Evolutionary conservation across 1,140 invertebrate genomes (phyloP).

Genomic region (Hyphantria cunea): DNA sequence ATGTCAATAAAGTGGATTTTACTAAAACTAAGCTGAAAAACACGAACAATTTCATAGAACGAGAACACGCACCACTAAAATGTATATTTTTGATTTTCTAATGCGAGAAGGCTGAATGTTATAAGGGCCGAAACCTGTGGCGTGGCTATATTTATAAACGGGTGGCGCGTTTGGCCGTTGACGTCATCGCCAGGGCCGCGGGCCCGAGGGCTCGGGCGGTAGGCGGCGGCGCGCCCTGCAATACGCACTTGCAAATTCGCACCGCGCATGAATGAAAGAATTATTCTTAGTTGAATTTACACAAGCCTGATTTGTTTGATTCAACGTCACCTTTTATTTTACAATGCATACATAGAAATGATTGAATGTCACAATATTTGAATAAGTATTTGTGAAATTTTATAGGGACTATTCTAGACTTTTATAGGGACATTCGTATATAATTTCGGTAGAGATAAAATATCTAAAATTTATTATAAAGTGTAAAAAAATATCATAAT

Average conservation of each 20-base stretch:
- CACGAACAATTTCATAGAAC: not conserved
- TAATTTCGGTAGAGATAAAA: too few relatives aligned
- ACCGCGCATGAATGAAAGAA: conserved; percentile 75
- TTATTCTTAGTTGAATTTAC: conserved; percentile 63
- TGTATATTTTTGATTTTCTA: conserved; percentile 29
- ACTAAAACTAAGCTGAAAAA: not conserved
- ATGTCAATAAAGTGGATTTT: not conserved
- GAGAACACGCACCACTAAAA: not conserved
- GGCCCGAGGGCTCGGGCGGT: conserved; percentile 28
- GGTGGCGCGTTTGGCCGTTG: conserved; percentile 70
- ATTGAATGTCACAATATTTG: too few relatives aligned
- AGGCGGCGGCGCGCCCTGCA: conserved; percentile 62
- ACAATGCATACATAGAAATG: too few relatives aligned
- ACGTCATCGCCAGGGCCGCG: conserved; percentile 61
- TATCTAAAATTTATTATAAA: too few relatives aligned
- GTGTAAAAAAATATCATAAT: too few relatives aligned
- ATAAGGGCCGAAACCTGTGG: conserved; percentile 71
- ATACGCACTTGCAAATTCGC: conserved; percentile 79
- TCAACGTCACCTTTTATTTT: too few relatives aligned
- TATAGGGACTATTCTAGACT: too few relatives aligned
- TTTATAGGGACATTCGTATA: too few relatives aligned
- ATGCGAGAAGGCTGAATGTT: conserved; percentile 40
- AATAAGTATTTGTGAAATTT: too few relatives aligned
- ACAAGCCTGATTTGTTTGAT: conserved; percentile 47
- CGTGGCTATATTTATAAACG: conserved; percentile 77